phyloP scores from a whole-genome alignment of 1,140 invertebrate species.

The Steinernema khuongi region DNA sequence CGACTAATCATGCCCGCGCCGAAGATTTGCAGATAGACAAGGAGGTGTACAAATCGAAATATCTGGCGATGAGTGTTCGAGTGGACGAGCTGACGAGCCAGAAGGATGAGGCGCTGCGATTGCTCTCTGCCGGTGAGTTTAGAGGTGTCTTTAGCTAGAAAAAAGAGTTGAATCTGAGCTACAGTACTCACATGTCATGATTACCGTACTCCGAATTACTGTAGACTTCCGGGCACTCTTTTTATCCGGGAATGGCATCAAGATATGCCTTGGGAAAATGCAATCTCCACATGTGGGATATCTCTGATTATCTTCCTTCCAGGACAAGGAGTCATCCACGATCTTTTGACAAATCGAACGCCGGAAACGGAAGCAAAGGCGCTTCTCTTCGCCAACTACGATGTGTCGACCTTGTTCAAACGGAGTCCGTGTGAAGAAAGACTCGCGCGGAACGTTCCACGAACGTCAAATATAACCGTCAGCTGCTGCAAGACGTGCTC shows the following conservation, averaged over 20 bases:
- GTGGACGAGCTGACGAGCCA: slow-evolving; percentile 10
- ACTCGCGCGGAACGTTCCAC: neutral
- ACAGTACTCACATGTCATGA: too few relatives aligned
- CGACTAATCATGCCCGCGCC: neutral
- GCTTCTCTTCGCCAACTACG: neutral
- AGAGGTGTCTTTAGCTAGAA: too few relatives aligned
- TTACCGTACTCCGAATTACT: too few relatives aligned
- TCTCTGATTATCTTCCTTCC: neutral
- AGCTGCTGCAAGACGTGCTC: slow-evolving; percentile 23
- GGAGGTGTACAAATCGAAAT: slow-evolving; percentile 22
- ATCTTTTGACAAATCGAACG: neutral
- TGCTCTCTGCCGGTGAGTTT: neutral
- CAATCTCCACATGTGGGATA: neutral
- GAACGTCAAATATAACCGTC: slow-evolving; percentile 15
- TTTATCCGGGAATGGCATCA: too few relatives aligned
- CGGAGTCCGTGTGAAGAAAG: slow-evolving; percentile 15
- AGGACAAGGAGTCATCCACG: neutral
- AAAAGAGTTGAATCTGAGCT: too few relatives aligned
- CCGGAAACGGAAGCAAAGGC: neutral
- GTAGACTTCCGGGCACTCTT: too few relatives aligned
- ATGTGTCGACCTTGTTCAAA: neutral
- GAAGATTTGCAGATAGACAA: slow-evolving; percentile 12
- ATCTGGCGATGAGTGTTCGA: slow-evolving; percentile 12
- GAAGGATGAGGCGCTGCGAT: slow-evolving; percentile 12
- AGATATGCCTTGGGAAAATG: neutral